Percentiles rank a stretch among this genome's conserved stretches.
These are phyloP conservation scores for Anarsia innoxiella DNA, from an alignment of 2,888 invertebrate genomes.

Conservation along the genomic window DNA sequence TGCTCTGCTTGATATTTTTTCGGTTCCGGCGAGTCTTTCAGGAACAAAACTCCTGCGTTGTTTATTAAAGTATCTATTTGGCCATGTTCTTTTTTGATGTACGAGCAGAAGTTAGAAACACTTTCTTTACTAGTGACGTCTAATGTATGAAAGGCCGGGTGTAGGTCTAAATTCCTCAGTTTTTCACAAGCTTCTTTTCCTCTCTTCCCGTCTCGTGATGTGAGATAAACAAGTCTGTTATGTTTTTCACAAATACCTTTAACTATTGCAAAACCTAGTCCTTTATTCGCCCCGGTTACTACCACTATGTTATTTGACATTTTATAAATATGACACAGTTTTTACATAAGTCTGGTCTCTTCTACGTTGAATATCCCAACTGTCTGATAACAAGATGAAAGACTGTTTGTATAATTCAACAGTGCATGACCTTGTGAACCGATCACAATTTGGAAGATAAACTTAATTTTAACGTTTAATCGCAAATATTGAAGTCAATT, in stretches of 20 bases:
- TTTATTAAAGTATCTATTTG: conserved; percentile 83
- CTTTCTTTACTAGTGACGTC: conserved; percentile 78
- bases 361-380: too few relatives aligned
- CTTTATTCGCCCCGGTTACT: conserved; percentile 85
- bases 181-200: conserved; percentile 75
- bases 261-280: conserved; percentile 80
- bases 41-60: conserved; percentile 78
- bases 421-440: too few relatives aligned
- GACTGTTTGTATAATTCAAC: too few relatives aligned
- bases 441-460: too few relatives aligned
- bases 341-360: too few relatives aligned
- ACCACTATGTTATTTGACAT: conserved; percentile 49
- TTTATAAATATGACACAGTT: too few relatives aligned
- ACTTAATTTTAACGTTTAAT: too few relatives aligned
- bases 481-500: too few relatives aligned
- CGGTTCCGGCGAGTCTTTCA: conserved; percentile 49
- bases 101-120: conserved; percentile 68
- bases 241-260: conserved; percentile 78
- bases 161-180: conserved; percentile 63
- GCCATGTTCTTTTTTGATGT: conserved; percentile 71
- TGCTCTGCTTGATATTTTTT: conserved; percentile 44
- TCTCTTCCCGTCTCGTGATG: conserved; percentile 75
- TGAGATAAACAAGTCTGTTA: conserved; percentile 80
- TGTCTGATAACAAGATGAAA: too few relatives aligned
- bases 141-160: conserved; percentile 78